Evolutionary conservation across 1,140 invertebrate species (phyloP).

Genomic region (Laodelphax striatellus): DNA sequence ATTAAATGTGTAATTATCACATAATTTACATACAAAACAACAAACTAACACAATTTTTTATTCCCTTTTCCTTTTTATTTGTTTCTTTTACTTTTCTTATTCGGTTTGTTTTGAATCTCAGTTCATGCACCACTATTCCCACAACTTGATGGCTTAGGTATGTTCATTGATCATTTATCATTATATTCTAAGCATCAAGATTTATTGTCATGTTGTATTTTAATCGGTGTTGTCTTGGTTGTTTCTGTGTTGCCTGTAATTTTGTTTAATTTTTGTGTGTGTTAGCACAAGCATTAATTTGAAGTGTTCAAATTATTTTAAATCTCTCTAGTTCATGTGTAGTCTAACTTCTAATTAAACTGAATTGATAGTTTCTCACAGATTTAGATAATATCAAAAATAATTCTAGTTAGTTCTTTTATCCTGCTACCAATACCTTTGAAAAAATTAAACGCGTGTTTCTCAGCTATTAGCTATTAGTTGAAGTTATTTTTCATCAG

Average conservation of each 20-base stretch:
- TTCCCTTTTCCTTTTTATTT: conserved; percentile 10
- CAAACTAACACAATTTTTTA: conserved; percentile 18
- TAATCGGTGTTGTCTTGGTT: background rate
- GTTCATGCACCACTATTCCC: conserved; percentile 57
- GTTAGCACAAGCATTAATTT: conserved; percentile 1
- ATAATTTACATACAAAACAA: background rate
- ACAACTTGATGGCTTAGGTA: conserved; percentile 54
- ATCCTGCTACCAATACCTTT: no score
- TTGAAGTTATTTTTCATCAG: no score
- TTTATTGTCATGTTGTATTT: no score
- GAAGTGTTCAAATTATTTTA: conserved; percentile 3
- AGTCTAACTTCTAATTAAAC: no score
- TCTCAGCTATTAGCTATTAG: no score
- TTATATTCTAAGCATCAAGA: no score
- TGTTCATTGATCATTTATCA: conserved; percentile 29
- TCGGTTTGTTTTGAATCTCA: conserved; percentile 33
- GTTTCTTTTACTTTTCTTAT: conserved; percentile 33
- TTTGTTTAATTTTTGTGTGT: background rate
- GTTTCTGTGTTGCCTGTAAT: background rate
- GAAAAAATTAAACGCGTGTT: no score
- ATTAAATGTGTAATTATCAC: background rate
- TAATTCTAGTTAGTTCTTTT: no score
- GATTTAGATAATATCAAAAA: no score
- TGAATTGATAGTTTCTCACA: no score
- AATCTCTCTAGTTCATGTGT: no score